Conservation (phyloP, 1,140 invertebrate genomes). For the Brachionus rubens region DNA sequence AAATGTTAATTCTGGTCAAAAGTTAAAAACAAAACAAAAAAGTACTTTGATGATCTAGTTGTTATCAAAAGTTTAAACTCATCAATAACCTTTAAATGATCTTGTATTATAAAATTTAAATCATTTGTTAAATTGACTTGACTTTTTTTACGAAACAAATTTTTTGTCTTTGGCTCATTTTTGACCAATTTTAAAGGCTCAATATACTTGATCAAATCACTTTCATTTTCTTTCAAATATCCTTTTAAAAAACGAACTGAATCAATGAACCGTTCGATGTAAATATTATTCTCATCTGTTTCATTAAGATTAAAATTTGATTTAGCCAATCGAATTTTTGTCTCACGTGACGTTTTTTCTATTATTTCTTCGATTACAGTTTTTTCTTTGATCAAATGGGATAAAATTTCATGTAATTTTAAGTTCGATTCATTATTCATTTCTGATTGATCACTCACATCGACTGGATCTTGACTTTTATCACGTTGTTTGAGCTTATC, state of each 20-base stretch:
- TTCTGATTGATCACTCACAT: neutral
- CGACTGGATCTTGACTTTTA: neutral
- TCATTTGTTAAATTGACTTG: neutral
- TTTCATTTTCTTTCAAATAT: constrained; percentile 28
- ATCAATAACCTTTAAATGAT: constrained; percentile 16
- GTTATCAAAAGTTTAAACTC: constrained; percentile 23
- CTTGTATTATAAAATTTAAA: neutral
- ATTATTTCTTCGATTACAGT: neutral
- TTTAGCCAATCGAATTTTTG: neutral
- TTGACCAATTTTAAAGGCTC: neutral
- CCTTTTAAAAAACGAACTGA: neutral
- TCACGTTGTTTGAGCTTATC: neutral
- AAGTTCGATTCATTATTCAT: neutral
- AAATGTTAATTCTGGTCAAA: no score
- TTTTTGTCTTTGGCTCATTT: neutral
- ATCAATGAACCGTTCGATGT: neutral
- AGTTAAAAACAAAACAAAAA: neutral
- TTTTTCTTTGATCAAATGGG: neutral
- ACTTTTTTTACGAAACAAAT: neutral
- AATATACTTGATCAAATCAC: neutral
- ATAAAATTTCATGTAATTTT: constrained; percentile 7
- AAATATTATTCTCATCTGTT: neutral
- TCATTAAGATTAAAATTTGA: constrained; percentile 25
- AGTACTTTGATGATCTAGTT: constrained; percentile 4
- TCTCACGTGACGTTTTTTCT: constrained; percentile 1